phyloP scores from a whole-genome alignment of 2,113 vertebrate genomes.

The Corythornis cristatus region DNA sequence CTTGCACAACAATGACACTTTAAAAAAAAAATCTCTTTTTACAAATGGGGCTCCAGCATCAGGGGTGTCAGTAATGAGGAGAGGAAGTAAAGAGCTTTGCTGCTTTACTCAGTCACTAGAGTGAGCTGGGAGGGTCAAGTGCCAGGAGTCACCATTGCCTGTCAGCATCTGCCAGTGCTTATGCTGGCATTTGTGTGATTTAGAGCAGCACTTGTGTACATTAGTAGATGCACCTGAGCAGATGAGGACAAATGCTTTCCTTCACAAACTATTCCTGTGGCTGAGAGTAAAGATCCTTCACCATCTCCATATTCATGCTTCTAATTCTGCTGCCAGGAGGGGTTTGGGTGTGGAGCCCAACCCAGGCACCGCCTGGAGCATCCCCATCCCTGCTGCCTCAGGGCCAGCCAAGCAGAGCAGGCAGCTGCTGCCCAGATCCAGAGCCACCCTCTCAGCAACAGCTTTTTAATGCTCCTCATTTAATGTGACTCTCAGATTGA shows the following conservation, averaged over 20 bases:
- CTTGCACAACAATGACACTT: not conserved
- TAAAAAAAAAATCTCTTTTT: not conserved
- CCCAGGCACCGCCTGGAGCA: not conserved
- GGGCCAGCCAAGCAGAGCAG: not conserved
- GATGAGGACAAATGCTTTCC: not conserved
- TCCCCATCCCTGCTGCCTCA: not conserved
- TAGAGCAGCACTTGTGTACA: not conserved
- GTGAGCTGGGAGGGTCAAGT: not conserved
- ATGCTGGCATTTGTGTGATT: fast-evolving
- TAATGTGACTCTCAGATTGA: not conserved
- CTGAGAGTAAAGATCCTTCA: not conserved
- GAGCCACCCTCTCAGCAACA: not conserved
- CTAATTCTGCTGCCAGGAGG: not conserved
- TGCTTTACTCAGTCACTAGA: not conserved
- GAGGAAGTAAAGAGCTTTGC: not conserved
- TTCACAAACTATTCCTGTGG: not conserved
- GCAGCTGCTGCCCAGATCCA: not conserved
- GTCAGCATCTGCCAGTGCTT: not conserved
- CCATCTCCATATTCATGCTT: not conserved
- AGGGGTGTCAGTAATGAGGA: not conserved
- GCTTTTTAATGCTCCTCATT: not conserved
- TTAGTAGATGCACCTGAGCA: not conserved
- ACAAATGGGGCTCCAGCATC: not conserved
- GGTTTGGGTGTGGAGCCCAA: not conserved
- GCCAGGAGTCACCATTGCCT: not conserved